Evolutionary conservation across 2,888 invertebrate species (phyloP).

Genomic region (Eilema depressum): DNA sequence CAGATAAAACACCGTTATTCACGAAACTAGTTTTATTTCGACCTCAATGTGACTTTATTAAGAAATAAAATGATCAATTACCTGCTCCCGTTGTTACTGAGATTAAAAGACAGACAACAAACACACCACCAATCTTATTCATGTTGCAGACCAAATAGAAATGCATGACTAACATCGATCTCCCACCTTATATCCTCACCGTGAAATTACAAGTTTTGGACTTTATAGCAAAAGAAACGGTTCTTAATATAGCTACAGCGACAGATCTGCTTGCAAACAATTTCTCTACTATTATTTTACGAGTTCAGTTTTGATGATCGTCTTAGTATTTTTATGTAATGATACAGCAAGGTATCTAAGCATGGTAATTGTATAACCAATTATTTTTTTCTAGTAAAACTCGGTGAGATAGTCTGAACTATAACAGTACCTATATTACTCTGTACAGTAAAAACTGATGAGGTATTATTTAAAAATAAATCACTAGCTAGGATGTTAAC

Average conservation of each 20-base stretch:
- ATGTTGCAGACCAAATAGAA: conserved; percentile 65
- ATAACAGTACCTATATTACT: conserved; percentile 41
- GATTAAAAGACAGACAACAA: conserved; percentile 49
- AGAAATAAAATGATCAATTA: conserved; percentile 43
- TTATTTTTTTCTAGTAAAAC: conserved; percentile 49
- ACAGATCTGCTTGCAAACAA: conserved; percentile 64
- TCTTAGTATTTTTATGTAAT: conserved; percentile 42
- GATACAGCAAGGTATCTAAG: conserved; percentile 41
- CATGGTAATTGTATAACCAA: conserved; percentile 54
- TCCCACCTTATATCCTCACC: conserved; percentile 71
- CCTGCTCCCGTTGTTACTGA: conserved; percentile 52
- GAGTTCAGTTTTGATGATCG: conserved; percentile 41
- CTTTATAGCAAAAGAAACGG: conserved; percentile 67
- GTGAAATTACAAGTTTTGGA: conserved; percentile 66
- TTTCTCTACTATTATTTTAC: conserved; percentile 66
- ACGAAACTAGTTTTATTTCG: background rate
- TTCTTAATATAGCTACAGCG: conserved; percentile 66
- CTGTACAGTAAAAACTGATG: background rate
- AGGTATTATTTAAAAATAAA: background rate
- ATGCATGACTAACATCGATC: conserved; percentile 63
- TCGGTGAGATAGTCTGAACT: conserved; percentile 20
- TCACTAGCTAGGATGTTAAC: background rate
- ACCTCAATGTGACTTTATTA: conserved; percentile 8
- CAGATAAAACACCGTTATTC: background rate
- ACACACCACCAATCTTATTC: conserved; percentile 54